A percentile compares a stretch with the other conserved stretches of the same genome.
These are phyloP conservation scores for Emydoidea blandingii DNA, from an alignment of 2,797 vertebrate genomes.

Conservation along the genomic window DNA sequence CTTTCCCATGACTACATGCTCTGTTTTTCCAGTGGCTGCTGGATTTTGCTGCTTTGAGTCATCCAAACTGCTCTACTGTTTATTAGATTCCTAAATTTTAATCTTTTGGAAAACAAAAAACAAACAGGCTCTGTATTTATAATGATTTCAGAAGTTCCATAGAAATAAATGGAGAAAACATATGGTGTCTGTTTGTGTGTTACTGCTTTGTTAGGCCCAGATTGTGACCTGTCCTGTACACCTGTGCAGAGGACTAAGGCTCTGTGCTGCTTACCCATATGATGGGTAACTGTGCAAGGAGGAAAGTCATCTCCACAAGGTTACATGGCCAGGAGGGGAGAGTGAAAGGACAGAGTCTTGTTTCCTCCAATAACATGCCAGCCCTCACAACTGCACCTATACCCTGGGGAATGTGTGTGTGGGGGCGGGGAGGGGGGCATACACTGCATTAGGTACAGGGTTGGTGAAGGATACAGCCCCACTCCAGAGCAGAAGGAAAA, in stretches of 20 bases:
- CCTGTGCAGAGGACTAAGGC: not conserved
- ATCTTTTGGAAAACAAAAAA: not conserved
- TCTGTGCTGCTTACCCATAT: not conserved
- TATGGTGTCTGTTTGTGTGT: rapidly evolving
- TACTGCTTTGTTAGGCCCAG: not conserved
- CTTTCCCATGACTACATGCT: not conserved
- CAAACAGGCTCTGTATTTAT: not conserved
- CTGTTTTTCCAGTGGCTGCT: not conserved
- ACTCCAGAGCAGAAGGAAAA: not conserved
- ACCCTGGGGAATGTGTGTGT: too few relatives aligned
- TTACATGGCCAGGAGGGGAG: not conserved
- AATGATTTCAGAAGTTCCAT: not conserved
- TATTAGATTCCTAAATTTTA: not conserved
- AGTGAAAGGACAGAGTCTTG: not conserved
- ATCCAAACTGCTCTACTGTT: not conserved
- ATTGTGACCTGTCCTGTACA: not conserved
- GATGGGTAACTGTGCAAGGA: not conserved
- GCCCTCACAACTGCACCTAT: not conserved
- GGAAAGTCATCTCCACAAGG: not conserved
- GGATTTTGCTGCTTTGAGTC: constrained; percentile 3
- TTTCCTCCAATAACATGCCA: not conserved
- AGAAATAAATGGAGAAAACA: not conserved
- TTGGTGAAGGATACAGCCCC: not conserved
- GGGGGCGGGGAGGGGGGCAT: rapidly evolving
- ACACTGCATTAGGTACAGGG: not conserved